A percentile compares a stretch with the other conserved stretches of the same genome.
phyloP scores from a whole-genome alignment of 2,888 invertebrate species.

The Callosobruchus maculatus region DNA sequence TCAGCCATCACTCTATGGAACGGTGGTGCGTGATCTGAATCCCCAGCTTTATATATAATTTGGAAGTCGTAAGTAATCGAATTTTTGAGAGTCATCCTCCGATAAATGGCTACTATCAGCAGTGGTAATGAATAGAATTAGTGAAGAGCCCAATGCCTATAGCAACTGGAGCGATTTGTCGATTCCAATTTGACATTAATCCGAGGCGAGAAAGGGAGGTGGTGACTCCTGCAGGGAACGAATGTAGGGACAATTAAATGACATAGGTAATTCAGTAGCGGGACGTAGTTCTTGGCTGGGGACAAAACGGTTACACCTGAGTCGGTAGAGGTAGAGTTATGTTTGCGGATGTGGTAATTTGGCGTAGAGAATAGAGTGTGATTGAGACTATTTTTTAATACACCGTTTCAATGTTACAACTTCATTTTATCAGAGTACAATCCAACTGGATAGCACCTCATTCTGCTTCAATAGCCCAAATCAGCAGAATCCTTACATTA shows the following conservation, averaged over 20 bases:
- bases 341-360: no score
- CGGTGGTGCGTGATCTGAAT: background rate
- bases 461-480: no score
- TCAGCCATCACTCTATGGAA: background rate
- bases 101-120: conserved; percentile 16
- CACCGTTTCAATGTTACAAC: no score
- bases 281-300: conserved; percentile 39
- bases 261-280: conserved; percentile 44
- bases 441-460: no score
- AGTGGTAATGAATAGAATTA: conserved; percentile 24
- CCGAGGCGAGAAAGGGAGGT: conserved; percentile 14
- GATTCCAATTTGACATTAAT: conserved; percentile 24
- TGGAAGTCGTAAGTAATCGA: conserved; percentile 5
- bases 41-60: background rate
- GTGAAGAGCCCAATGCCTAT: conserved; percentile 1
- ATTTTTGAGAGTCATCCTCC: conserved; percentile 10
- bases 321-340: no score
- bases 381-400: no score
- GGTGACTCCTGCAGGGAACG: conserved; percentile 27
- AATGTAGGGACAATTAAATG: conserved; percentile 37
- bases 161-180: conserved; percentile 22
- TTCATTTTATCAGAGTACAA: no score
- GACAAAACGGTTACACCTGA: no score
- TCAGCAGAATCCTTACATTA: no score
- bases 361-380: no score